Conservation (phyloP, 2,797 vertebrate species). For the Dipus sagitta region DNA sequence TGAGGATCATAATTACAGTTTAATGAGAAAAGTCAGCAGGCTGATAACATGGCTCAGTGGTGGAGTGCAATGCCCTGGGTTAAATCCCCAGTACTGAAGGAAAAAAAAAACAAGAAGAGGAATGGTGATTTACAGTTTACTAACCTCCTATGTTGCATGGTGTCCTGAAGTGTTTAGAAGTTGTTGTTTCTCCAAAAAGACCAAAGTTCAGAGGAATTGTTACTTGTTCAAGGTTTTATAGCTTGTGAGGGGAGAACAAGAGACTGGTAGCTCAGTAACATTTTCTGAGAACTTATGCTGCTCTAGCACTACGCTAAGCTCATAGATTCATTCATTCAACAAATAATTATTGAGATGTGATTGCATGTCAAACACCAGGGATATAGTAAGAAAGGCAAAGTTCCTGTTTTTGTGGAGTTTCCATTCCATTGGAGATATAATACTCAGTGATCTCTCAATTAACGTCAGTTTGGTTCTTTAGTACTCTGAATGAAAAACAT, state of each 20-base stretch:
- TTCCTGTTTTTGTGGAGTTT: conserved; percentile 26
- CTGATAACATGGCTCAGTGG: not conserved
- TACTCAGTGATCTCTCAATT: conserved; percentile 28
- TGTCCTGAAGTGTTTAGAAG: conserved; percentile 36
- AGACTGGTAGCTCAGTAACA: not conserved
- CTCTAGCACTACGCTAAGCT: not conserved
- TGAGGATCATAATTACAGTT: conserved; percentile 20
- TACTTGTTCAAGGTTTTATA: not conserved
- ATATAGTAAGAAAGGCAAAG: not conserved
- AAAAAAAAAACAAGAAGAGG: not conserved
- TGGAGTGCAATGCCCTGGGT: not conserved
- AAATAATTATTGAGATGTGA: not conserved
- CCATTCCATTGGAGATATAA: not conserved
- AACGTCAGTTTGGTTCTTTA: conserved; percentile 42
- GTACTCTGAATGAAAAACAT: conserved; percentile 38
- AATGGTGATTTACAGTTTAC: not conserved
- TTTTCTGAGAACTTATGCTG: not conserved
- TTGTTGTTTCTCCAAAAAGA: conserved; percentile 39
- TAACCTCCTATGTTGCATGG: not conserved
- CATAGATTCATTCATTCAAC: not conserved
- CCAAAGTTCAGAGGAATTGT: conserved; percentile 11
- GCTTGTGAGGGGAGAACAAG: conserved; percentile 25
- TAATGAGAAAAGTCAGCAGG: conserved; percentile 19
- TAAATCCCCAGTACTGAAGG: not conserved
- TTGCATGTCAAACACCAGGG: not conserved